Evolutionary conservation across 2,888 invertebrate genomes (phyloP).

Genomic region (Acheta domesticus): DNA sequence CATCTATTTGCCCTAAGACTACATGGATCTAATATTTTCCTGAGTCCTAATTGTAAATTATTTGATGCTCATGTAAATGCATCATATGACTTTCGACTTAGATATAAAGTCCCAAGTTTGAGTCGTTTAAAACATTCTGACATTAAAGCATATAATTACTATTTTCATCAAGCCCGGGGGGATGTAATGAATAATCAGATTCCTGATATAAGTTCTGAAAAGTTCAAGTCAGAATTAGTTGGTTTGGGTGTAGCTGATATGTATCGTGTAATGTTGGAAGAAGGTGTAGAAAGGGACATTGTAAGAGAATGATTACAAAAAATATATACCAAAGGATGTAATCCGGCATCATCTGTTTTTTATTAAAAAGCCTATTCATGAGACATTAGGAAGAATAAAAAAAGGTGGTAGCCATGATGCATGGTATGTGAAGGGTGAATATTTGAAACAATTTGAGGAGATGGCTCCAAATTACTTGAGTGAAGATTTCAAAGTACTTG

Average conservation of each 20-base stretch:
- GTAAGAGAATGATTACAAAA: conserved; percentile 76
- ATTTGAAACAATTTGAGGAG: conserved; percentile 74
- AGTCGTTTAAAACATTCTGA: conserved; percentile 64
- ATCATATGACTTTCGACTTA: conserved; percentile 67
- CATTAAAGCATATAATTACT: conserved; percentile 74
- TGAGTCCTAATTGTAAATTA: conserved; percentile 61
- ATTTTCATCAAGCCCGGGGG: conserved; percentile 77
- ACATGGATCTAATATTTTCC: conserved; percentile 63
- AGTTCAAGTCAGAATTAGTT: conserved; percentile 70
- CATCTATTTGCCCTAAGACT: conserved; percentile 74
- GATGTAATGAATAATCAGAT: conserved; percentile 79
- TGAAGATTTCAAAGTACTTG: conserved; percentile 67
- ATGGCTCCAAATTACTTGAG: conserved; percentile 78
- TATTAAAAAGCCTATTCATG: conserved; percentile 70
- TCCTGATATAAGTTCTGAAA: conserved; percentile 73
- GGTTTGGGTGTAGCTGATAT: conserved; percentile 86
- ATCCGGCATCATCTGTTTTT: conserved; percentile 68
- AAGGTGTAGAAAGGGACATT: conserved; percentile 61
- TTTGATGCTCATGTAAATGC: conserved; percentile 53
- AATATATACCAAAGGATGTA: conserved; percentile 77
- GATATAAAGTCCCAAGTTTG: conserved; percentile 70
- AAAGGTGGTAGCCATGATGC: conserved; percentile 54
- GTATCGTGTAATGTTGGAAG: conserved; percentile 78
- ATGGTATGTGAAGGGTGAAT: conserved; percentile 71
- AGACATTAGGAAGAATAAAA: conserved; percentile 58